phyloP scores from a whole-genome alignment of 2,888 invertebrate species.

The Dolichomitus sp. region DNA sequence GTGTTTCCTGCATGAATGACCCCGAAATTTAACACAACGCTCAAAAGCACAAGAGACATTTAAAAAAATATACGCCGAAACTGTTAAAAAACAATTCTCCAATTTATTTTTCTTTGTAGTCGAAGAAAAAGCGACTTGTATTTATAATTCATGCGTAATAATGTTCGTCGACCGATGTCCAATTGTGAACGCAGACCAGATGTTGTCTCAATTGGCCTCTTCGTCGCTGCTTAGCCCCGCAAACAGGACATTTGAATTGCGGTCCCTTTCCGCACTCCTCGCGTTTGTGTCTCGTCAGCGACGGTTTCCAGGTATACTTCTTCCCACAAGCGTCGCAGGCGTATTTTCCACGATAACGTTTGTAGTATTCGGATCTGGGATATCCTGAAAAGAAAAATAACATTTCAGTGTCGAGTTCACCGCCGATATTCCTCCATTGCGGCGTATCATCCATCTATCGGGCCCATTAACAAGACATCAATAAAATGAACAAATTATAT shows the following conservation, averaged over 20 bases:
- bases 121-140: conserved; percentile 6
- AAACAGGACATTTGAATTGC: conserved; percentile 83
- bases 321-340: conserved; percentile 78
- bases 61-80: neutral
- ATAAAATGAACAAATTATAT: neutral
- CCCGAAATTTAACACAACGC: neutral
- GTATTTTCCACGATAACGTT: conserved; percentile 71
- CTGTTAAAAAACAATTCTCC: neutral
- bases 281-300: conserved; percentile 78
- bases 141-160: conserved; percentile 21
- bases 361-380: conserved; percentile 67
- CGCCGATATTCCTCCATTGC: neutral
- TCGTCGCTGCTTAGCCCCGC: conserved; percentile 80
- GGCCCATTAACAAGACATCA: neutral
- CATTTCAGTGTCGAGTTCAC: conserved; percentile 26
- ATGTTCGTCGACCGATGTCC: conserved; percentile 42
- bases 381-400: conserved; percentile 67
- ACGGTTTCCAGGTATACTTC: conserved; percentile 80
- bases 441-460: neutral
- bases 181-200: conserved; percentile 73
- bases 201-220: conserved; percentile 81
- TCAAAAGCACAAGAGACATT: conserved; percentile 5
- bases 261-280: conserved; percentile 86
- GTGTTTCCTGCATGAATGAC: neutral
- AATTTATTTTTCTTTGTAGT: conserved; percentile 18